Evolutionary conservation across 2,888 invertebrate genomes (phyloP).

Genomic region (Aspidapion aeneum): DNA sequence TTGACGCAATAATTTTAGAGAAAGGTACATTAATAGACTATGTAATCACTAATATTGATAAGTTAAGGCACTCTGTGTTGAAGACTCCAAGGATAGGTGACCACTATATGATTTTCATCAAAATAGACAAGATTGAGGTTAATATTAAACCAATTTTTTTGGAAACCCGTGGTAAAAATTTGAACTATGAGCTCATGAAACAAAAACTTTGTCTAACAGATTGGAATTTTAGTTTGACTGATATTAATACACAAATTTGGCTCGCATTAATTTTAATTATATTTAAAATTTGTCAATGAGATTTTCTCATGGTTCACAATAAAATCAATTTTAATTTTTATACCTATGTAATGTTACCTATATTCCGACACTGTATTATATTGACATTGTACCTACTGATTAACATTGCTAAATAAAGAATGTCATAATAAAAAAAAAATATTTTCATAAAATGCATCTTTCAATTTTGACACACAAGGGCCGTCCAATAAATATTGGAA

Average conservation of each 20-base stretch:
- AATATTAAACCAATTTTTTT: neutral
- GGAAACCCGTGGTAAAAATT: neutral
- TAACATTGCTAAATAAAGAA: too few species aligned
- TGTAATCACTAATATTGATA: neutral
- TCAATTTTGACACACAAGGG: too few species aligned
- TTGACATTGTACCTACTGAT: too few species aligned
- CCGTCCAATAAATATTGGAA: too few species aligned
- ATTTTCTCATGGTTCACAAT: too few species aligned
- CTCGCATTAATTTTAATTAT: too few species aligned
- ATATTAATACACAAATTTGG: neutral
- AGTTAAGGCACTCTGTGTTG: neutral
- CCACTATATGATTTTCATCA: neutral
- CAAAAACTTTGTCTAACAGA: neutral
- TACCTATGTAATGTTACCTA: too few species aligned
- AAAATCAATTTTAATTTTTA: too few species aligned
- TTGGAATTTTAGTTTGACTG: neutral
- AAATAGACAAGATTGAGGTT: neutral
- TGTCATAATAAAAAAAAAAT: too few species aligned
- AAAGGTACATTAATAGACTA: neutral
- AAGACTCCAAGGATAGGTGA: neutral
- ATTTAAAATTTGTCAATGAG: too few species aligned
- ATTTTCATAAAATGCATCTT: too few species aligned
- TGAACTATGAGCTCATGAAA: neutral
- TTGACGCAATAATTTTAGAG: neutral
- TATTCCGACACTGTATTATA: too few species aligned